Base-by-base conservation (phyloP, 2,797 vertebrate species). In the Morelia viridis region DNA sequence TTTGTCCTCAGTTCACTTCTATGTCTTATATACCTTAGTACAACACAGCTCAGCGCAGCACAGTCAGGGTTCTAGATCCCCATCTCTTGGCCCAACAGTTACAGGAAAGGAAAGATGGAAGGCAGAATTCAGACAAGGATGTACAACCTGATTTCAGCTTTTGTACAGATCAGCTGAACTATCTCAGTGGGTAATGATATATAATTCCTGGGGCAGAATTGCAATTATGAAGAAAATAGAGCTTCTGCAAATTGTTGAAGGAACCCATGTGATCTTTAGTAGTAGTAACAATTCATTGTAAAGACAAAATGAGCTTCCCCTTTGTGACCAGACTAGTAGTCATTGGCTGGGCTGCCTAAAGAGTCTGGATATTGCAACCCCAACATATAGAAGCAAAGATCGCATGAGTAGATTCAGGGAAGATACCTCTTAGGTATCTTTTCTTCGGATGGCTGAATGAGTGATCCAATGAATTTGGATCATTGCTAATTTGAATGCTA, bases 371-470 rank as follows among this genome's bases (percentile, higher is more conserved):
- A 19, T 80, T 80, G 68, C 17, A 76, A n/a, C 53, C 9, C 41
- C 62, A 50, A 56, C 28, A 24, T 76, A 94, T 95, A 91, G 92
- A 95, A 95, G 92, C 85, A 93, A 92, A 93, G 94, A 94, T 87
- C 22, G 89, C 89, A 90, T 91, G 93, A 91, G 89, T 96, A 95
- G 95, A 84, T 95, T 95, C 93, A 91, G 88, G 93, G 50, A 93
- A 95, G 94, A 91, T 94, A 92, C 93, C 28, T 91, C 58, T 93
- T 96, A 94, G 92, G 93, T 93, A 95, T 95, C 95, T 94, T 31
- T 28, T 96, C 91, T 91, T 97, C 95, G 76, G 35, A 46, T 46
- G 95, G 93, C 93, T 93, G 96, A 93, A 96, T 93, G 96, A 93
- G 96, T 94, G 95, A 95, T 93, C 94, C 96, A 95, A 95, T 96